Base-by-base conservation (phyloP, 1,140 invertebrate species). In the Eurosta solidaginis region DNA sequence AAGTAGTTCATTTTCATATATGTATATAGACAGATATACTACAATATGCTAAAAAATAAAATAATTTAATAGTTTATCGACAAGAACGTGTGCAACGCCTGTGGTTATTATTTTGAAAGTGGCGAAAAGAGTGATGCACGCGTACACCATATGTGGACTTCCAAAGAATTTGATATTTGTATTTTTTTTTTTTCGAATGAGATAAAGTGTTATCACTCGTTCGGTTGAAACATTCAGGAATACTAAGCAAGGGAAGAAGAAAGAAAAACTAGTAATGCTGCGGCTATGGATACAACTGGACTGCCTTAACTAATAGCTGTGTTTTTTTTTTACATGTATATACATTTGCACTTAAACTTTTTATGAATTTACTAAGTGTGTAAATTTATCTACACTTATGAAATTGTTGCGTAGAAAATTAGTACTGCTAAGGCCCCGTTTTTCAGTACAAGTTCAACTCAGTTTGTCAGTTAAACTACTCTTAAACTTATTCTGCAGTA, bases 191-290 rank as follows among this genome's bases (percentile, higher is more conserved):
- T 33, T 59, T 59, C 54, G 33, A n/a, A n/a, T n/a, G 14, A 29
- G 54, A 59, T 59, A 59, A 59, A 33, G n/a, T 33, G 29, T 59
- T 59, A 59, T 59, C 54, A 59, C 54, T 59, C 33, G 33, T 59
- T 14, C 27, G 33, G 10, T 59, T 59, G 14, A 33, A 59, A 36
- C 54, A 17, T n/a, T 33, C 54, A n/a, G 14, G 54, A 59, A 14
- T 36, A n/a, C n/a, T n/a, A 27, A 59, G 54, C 27, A 17, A 59
- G 27, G 3, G 17, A 59, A 27, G 54, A 17, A 36, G 29, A 3
- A 49, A 49, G 17, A 49, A 59, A 33, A 59, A 33, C 14, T 25
- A 12, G 54, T 33, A 59, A 59, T 29, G 29, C 54, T 59, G n/a
- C 54, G 14, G 54, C 27, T 59, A n/a, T n/a, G n/a, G n/a, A n/a